phyloP scores from a whole-genome alignment of 2,113 vertebrate genomes.

The Leiothrix lutea region DNA sequence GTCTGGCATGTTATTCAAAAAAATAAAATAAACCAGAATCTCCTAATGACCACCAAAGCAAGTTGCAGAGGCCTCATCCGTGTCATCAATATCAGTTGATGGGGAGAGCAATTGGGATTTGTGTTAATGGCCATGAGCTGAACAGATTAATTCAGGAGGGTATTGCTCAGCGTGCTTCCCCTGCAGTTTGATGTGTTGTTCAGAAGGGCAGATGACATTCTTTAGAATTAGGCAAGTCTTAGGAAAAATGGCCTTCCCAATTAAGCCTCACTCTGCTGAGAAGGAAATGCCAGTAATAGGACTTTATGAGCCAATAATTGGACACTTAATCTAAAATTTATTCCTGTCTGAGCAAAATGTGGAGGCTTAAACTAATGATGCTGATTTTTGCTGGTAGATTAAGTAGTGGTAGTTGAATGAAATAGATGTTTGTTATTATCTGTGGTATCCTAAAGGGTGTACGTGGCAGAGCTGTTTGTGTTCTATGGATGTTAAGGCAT shows the following conservation, averaged over 20 bases:
- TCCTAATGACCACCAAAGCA: not conserved
- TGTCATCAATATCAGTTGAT: not conserved
- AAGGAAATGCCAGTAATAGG: not conserved
- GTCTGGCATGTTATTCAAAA: not conserved
- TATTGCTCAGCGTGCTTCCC: not conserved
- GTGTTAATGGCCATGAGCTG: not conserved
- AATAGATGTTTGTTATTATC: slow-evolving; percentile 41
- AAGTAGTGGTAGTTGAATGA: not conserved
- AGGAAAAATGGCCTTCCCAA: slow-evolving; percentile 13
- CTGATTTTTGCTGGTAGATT: slow-evolving; percentile 40
- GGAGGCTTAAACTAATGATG: slow-evolving; percentile 23
- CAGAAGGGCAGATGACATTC: not conserved
- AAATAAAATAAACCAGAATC: not conserved
- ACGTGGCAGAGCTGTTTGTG: not conserved
- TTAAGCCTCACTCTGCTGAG: slow-evolving; percentile 1
- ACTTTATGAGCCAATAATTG: slow-evolving; percentile 43
- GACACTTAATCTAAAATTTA: slow-evolving; percentile 36
- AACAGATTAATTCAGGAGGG: slow-evolving; percentile 10
- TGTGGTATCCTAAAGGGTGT: not conserved
- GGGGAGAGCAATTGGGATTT: not conserved
- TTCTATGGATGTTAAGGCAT: not conserved
- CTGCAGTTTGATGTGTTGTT: not conserved
- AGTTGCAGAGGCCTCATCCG: not conserved
- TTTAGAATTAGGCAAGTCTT: not conserved
- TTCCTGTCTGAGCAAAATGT: not conserved